Evolutionary conservation across 2,888 invertebrate genomes (phyloP), one percentile per base, ranked within the genome.

Genomic region (Plebejus anna): DNA sequence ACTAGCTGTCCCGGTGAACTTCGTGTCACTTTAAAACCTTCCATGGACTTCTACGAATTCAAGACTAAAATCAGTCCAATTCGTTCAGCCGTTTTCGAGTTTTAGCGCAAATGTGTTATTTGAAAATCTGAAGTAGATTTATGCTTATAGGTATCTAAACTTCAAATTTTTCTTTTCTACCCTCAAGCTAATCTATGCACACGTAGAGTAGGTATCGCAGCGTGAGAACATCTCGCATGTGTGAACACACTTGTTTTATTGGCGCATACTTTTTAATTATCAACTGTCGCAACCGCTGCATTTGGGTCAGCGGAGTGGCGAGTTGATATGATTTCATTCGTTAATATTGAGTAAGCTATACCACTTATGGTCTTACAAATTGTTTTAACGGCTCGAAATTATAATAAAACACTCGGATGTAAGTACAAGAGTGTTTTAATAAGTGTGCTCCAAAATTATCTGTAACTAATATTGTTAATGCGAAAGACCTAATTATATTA

Each of bases 191-290:
- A 61, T 79, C 79, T 78, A 32, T 80, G 75, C 66, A 42, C 61
- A 78, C 79, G 80, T 80, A 66, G 22, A 78, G 83, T 79, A 80
- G 77, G 77, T 79, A 80, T 76, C 57, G 75, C 80, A 83, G 84
- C 90, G 90, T 90, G 90, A 89, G 90, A 90, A 90, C 89, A 81
- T 79, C 83, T 82, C 84, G 83, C 90, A 89, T 88, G 83, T 90
- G 90, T 84, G 85, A 86, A 84, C 90, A 89, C 90, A 89, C 88
- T 89, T 81, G 83, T 87, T 88, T 89, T 90, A 89, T 90, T 90
- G 89, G 89, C 89, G 87, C 86, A 85, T 84, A 85, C 88, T 87
- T 88, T 89, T 89, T 89, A 89, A 89, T 89, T 87, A 89, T 86
- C 85, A 72, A 72, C 72, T 76, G 61, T 76, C 76, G 73, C 73